A percentile compares a stretch with the other conserved stretches of the same genome.
phyloP scores from a whole-genome alignment of 2,888 invertebrate genomes.

The Lypha dubia region DNA sequence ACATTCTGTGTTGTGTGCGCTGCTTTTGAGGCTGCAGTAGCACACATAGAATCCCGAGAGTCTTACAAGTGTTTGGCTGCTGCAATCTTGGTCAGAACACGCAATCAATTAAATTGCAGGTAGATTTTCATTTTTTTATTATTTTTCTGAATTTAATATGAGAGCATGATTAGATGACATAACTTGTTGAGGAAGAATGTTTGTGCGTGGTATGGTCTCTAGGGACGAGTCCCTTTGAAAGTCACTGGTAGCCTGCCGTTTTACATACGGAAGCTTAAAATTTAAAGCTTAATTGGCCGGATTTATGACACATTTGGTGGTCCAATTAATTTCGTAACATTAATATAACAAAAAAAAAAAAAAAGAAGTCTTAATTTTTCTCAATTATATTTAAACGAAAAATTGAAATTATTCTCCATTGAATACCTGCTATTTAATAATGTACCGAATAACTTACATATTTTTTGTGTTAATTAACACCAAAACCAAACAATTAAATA shows the following conservation, averaged over 20 bases:
- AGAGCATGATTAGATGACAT: constrained; percentile 38
- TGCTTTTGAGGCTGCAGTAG: neutral
- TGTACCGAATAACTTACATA: neutral
- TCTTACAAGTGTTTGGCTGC: constrained; percentile 34
- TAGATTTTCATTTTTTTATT: constrained; percentile 6
- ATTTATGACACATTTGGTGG: constrained; percentile 51
- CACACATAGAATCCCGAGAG: constrained; percentile 3
- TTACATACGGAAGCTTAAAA: constrained; percentile 38
- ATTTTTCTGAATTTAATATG: constrained; percentile 16
- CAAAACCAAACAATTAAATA: neutral
- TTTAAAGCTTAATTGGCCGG: constrained; percentile 31
- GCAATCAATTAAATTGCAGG: constrained; percentile 57
- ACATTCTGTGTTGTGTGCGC: constrained; percentile 7
- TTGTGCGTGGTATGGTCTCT: neutral
- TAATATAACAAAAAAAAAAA: neutral
- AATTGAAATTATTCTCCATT: neutral
- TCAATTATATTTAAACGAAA: too few relatives aligned
- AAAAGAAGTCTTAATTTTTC: neutral
- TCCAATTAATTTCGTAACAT: neutral
- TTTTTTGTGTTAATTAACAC: constrained; percentile 5
- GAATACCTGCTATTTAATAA: neutral
- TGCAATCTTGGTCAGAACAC: constrained; percentile 62
- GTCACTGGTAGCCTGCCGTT: constrained; percentile 12
- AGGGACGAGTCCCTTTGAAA: constrained; percentile 13
- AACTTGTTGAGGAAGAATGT: constrained; percentile 36